Evolutionary conservation across 2,797 vertebrate species (phyloP).

Genomic region (Danio tinwini): DNA sequence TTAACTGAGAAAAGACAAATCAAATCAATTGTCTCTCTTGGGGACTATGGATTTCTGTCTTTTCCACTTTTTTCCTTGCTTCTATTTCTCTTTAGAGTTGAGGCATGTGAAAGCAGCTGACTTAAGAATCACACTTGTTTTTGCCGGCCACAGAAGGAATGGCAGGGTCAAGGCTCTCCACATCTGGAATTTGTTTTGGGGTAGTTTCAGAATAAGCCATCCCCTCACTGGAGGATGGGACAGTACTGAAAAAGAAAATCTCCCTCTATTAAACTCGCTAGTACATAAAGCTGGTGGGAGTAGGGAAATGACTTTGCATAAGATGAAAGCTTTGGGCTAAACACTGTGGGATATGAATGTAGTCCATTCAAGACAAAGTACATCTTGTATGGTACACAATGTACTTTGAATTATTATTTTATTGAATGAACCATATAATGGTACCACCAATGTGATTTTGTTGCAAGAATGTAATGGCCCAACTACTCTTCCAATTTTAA

Average conservation of each 20-base stretch:
- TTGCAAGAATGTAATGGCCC: neutral
- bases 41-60: constrained; percentile 46
- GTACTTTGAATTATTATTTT: no score
- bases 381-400: no score
- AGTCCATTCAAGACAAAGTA: neutral
- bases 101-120: constrained; percentile 54
- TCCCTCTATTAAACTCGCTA: constrained; percentile 13
- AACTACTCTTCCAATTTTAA: neutral
- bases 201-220: constrained; percentile 35
- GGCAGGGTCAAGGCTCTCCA: constrained; percentile 40
- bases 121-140: constrained; percentile 50
- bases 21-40: constrained; percentile 33
- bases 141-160: constrained; percentile 45
- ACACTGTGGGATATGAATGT: neutral
- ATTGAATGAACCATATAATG: no score
- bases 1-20: constrained; percentile 23
- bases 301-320: neutral
- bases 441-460: neutral
- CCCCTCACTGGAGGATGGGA: constrained; percentile 5
- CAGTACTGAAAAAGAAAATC: constrained; percentile 20
- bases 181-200: constrained; percentile 58
- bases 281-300: neutral
- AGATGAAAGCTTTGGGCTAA: constrained; percentile 21
- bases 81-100: constrained; percentile 28
- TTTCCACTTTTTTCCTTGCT: constrained; percentile 6